Base-by-base conservation (phyloP, 2,113 vertebrate genomes). In the Labeo rohita region DNA sequence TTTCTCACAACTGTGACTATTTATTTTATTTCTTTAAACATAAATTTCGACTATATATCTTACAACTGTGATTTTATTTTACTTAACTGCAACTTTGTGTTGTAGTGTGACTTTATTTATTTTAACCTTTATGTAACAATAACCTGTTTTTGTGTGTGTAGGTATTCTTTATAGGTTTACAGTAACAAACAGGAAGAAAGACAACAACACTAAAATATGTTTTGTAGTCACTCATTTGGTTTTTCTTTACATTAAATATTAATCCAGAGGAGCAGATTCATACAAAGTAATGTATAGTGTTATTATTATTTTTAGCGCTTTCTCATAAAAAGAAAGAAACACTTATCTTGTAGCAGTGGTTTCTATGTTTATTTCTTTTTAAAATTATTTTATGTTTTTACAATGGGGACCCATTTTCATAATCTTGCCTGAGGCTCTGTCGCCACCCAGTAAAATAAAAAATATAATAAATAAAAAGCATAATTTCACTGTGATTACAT, bases 401-500 rank as follows among this genome's bases (percentile, higher is more conserved):
- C 68, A 45, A 45, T 45, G 4, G 2, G 39, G 16, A 16, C 39
- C 4, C 8, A 3, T 66, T 66, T 66, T 66, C 4, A 23, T n/a
- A 21, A 59, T 43, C 18, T 43, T 5, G 5, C n/a, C 8, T 3
- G 39, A 23, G 11, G 21, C 6, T 21, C 56, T 63, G n/a, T 12
- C 12, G 16, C 39, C 21, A 63, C 56, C 50, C 0, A 21, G 7
- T 18, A 18, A 2, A 56, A 39, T 76, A 8, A 76, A 74, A 13
- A 80, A 61, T 65, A 45, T 80, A 47, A 80, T 80, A 80, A 63
- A 80, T 80, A 13, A 47, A 47, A 80, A 65, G 85, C 80, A 86
- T 52, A 68, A 63, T 91, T 88, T 89, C 90, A 74, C 89, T 66
- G 84, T 89, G 91, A 92, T 90, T 87, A 43, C 1, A 79, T 23